phyloP scores from a whole-genome alignment of 2,888 invertebrate species.

The Macaria notata region DNA sequence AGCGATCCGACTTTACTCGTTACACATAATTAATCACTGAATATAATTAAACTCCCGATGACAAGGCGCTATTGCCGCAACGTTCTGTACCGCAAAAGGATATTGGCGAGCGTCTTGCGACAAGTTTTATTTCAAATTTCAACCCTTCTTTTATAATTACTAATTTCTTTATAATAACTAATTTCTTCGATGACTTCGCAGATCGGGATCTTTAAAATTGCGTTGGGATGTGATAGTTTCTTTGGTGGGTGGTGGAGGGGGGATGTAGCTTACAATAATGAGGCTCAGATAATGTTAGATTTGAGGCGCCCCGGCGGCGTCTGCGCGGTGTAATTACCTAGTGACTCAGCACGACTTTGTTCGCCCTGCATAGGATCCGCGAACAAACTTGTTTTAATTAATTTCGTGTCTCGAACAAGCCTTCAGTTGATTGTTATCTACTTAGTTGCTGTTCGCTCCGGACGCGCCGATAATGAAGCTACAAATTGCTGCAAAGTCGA shows the following conservation, averaged over 20 bases:
- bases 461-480: constrained; percentile 74
- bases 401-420: constrained; percentile 82
- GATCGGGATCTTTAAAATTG: constrained; percentile 5
- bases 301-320: constrained; percentile 66
- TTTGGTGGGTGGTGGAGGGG: constrained; percentile 18
- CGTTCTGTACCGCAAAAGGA: constrained; percentile 48
- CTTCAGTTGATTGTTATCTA: constrained; percentile 80
- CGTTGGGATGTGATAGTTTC: constrained; percentile 30
- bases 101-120: constrained; percentile 44
- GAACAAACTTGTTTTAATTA: constrained; percentile 83
- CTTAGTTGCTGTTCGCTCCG: constrained; percentile 79
- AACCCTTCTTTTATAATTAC: constrained; percentile 46
- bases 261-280: constrained; percentile 48
- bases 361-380: constrained; percentile 80
- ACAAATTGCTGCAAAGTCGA: constrained; percentile 69
- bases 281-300: constrained; percentile 70
- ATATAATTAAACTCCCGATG: constrained; percentile 80
- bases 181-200: constrained; percentile 31
- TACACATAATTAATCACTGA: constrained; percentile 78
- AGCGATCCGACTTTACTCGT: constrained; percentile 68
- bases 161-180: constrained; percentile 39
- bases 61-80: constrained; percentile 69
- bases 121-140: constrained; percentile 42
- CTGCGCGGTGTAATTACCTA: constrained; percentile 75
- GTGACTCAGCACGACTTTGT: constrained; percentile 81